Evolutionary conservation across 2,888 invertebrate species (phyloP), one percentile per base, ranked within the genome.

Genomic region (Athalia circularis): DNA sequence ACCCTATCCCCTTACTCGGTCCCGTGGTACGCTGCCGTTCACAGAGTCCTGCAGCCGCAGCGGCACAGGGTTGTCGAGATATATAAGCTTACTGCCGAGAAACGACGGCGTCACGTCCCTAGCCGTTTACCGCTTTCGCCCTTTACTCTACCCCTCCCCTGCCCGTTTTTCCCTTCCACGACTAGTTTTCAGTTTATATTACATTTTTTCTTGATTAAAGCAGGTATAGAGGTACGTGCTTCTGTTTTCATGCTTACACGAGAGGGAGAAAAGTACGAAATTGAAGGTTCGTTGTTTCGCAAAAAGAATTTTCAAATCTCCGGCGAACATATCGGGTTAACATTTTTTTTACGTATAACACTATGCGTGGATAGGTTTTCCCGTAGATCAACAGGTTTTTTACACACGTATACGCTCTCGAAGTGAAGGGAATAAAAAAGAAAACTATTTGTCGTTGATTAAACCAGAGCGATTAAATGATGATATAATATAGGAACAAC

Each of bases 11-110:
- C 74, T 89, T 89, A 29, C 29, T 29, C 29, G 29, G 29, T 29
- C 29, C 29, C 29, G 29, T 2, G 29, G 29, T 29, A 89, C 74
- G 68, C 90, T 90, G 91, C 91, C 90, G 89, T 87, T 88, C 86
- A 90, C 43, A 29, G 8, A 64, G 64, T 45, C 91, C 91, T 83
- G 84, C 91, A 91, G 91, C 91, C 91, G 91, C 86, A 91, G 29
- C 86, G 91, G 29, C 29, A 29, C 29, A 29, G 29, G 29, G 29
- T 29, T 29, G 29, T 29, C 29, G 29, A 29, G 29, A 29, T 29
- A 29, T 29, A 29, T 29, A 29, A 29, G 29, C 29, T 29, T 91
- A 91, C 91, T 91, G 88, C 87, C 89, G 86, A 86, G 86, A 86
- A 81, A 91, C 91, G 91, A 92, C 92, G 80, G 79, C 72, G 65